phyloP scores from a whole-genome alignment of 2,113 vertebrate species.

The Propithecus coquereli region DNA sequence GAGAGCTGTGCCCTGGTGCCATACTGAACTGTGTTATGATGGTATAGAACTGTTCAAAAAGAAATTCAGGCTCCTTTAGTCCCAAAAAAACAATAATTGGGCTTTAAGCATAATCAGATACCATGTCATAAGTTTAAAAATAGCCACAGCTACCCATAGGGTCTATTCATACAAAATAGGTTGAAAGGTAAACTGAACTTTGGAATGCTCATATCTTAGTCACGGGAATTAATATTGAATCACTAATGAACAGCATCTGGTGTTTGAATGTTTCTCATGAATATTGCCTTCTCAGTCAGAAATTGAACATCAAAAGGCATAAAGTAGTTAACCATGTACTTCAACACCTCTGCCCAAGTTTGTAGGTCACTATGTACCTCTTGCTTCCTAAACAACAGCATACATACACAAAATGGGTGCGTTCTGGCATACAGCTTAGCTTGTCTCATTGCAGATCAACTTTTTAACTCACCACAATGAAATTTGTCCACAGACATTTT shows the following conservation, averaged over 20 bases:
- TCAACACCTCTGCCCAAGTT: background rate
- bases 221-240: background rate
- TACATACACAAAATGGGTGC: background rate
- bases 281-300: background rate
- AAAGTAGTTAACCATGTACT: background rate
- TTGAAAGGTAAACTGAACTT: background rate
- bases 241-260: conserved; percentile 7
- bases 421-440: background rate
- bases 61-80: background rate
- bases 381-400: background rate
- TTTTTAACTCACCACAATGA: background rate
- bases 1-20: background rate
- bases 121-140: background rate
- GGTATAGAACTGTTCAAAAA: background rate
- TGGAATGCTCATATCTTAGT: background rate
- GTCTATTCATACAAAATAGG: background rate
- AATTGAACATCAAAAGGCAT: background rate
- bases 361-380: background rate
- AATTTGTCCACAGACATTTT: background rate
- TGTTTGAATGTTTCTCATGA: background rate
- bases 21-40: background rate
- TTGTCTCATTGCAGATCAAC: background rate
- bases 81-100: background rate
- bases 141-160: background rate
- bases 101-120: background rate